phyloP scores from a whole-genome alignment of 2,888 invertebrate genomes.

The Rhyacophila evoluta region DNA sequence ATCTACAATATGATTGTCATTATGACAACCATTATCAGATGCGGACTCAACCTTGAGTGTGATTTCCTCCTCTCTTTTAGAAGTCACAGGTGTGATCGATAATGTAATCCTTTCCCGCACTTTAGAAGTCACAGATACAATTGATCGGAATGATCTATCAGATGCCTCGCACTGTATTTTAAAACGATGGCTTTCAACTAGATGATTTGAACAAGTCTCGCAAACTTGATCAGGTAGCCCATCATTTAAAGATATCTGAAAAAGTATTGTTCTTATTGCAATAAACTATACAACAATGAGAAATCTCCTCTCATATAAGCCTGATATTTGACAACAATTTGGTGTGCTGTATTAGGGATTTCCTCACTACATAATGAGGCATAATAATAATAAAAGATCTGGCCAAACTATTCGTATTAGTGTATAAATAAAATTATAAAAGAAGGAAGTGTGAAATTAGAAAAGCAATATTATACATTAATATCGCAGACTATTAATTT shows the following conservation, averaged over 20 bases:
- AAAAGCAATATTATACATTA: too few species aligned
- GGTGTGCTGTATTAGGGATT: too few species aligned
- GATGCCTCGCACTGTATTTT: constrained; percentile 51
- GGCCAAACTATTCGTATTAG: too few species aligned
- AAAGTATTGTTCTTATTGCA: too few species aligned
- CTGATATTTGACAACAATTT: too few species aligned
- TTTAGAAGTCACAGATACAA: background rate
- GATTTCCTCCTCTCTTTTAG: background rate
- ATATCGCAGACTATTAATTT: too few species aligned
- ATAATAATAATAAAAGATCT: too few species aligned
- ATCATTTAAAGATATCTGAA: constrained; percentile 43
- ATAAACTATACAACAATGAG: too few species aligned
- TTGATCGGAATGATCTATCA: constrained; percentile 37
- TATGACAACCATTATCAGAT: background rate
- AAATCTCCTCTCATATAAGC: too few species aligned
- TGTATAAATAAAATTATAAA: too few species aligned
- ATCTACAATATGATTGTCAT: background rate
- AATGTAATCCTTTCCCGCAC: background rate
- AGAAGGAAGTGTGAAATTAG: too few species aligned
- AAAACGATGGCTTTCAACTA: constrained; percentile 50
- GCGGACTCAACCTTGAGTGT: background rate
- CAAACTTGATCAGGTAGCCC: constrained; percentile 49
- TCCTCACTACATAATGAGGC: too few species aligned
- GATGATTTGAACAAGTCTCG: constrained; percentile 48
- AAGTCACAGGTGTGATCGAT: background rate